A percentile compares a stretch with the other conserved stretches of the same genome.
These are phyloP conservation scores for Nibea coibor DNA, from an alignment of 2,113 vertebrate genomes.

Conservation along the genomic window DNA sequence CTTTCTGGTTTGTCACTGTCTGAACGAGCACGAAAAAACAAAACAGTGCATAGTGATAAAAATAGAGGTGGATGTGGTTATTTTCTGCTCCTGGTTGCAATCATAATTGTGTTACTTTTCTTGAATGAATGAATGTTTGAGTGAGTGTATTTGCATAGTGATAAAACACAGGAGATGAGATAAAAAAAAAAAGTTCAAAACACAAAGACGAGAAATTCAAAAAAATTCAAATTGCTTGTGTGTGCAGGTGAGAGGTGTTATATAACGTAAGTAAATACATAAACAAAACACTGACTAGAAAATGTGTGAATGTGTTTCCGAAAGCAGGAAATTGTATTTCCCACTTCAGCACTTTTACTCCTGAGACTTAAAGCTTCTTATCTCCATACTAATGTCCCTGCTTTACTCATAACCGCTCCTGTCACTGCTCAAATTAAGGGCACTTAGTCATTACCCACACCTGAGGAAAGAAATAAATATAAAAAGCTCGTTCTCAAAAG, in stretches of 20 bases:
- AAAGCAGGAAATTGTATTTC: constrained; percentile 24
- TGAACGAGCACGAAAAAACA: constrained; percentile 1
- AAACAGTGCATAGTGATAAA: constrained; percentile 1
- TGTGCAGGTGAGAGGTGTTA: constrained; percentile 44
- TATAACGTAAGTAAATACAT: constrained; percentile 26
- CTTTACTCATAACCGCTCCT: constrained; percentile 17
- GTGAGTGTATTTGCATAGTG: constrained; percentile 30
- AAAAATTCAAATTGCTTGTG: constrained; percentile 49
- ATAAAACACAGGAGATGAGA: constrained; percentile 30
- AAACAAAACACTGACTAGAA: constrained; percentile 33
- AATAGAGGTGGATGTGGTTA: constrained; percentile 7
- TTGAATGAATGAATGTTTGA: constrained; percentile 24
- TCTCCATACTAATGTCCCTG: constrained; percentile 22
- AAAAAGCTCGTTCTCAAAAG: constrained; percentile 20
- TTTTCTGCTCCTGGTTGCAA: neutral
- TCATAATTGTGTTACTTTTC: neutral
- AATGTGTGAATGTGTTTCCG: constrained; percentile 17
- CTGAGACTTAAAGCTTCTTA: constrained; percentile 17
- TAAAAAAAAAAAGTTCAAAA: neutral
- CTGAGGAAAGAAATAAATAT: constrained; percentile 14
- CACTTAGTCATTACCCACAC: constrained; percentile 46
- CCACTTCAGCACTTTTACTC: constrained; percentile 19
- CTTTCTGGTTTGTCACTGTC: neutral
- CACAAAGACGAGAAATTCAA: constrained; percentile 36
- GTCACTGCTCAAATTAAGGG: constrained; percentile 47